A percentile compares a stretch with the other conserved stretches of the same genome.
phyloP scores from a whole-genome alignment of 2,113 vertebrate genomes.

The Spilogale gracilis region DNA sequence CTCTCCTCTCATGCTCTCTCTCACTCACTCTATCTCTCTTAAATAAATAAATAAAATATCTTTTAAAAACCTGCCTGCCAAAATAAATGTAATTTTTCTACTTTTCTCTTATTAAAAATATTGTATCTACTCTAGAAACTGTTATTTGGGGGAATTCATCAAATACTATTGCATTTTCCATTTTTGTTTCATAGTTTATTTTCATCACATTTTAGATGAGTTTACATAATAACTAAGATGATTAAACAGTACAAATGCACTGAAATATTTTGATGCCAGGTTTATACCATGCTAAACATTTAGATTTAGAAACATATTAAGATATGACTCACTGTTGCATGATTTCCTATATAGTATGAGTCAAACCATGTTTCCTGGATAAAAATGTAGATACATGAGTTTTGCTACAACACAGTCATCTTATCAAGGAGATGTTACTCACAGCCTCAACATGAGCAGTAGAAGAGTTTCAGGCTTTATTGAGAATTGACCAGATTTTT shows the following conservation, averaged over 20 bases:
- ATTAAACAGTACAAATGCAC: constrained; percentile 55
- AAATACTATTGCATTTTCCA: constrained; percentile 41
- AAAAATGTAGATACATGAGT: constrained; percentile 71
- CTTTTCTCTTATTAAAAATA: constrained; percentile 48
- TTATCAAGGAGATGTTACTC: constrained; percentile 13
- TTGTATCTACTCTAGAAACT: not conserved
- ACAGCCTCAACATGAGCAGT: not conserved
- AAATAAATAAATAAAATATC: no score
- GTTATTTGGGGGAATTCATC: not conserved
- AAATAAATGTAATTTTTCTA: not conserved
- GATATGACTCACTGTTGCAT: constrained; percentile 69
- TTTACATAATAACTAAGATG: constrained; percentile 57
- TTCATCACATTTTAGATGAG: constrained; percentile 55
- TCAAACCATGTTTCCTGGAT: constrained; percentile 63
- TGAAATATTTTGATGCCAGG: constrained; percentile 66
- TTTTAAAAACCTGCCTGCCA: constrained; percentile 9
- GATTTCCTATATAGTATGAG: constrained; percentile 71
- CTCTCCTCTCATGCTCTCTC: no score
- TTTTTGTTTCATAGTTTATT: constrained; percentile 63
- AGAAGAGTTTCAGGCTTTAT: constrained; percentile 35
- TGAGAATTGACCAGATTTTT: constrained; percentile 36
- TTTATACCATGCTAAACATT: constrained; percentile 63
- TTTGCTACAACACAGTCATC: constrained; percentile 19
- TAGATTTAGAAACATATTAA: constrained; percentile 72
- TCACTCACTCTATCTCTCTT: no score